A percentile compares a stretch with the other conserved stretches of the same genome.
Conservation (phyloP, 1,140 invertebrate species). For the Cydia amplana region DNA sequence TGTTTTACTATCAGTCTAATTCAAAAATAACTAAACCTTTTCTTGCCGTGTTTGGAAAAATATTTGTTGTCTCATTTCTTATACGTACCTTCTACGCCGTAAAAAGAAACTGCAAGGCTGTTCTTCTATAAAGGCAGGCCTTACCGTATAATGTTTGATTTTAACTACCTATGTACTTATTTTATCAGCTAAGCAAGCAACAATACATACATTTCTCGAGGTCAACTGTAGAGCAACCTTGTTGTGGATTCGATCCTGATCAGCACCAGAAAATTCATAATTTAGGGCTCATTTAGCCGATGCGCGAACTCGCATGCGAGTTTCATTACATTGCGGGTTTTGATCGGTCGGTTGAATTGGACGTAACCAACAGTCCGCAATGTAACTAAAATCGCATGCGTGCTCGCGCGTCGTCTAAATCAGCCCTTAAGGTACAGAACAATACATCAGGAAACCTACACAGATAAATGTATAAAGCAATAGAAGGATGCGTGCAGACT, state of each 20-base stretch:
- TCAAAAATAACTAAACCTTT: too few species aligned
- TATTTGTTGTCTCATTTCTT: too few species aligned
- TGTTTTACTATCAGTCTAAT: too few species aligned
- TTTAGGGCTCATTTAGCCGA: background rate
- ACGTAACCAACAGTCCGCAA: too few species aligned
- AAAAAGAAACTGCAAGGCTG: background rate
- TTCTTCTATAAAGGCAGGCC: background rate
- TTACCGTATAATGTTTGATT: background rate
- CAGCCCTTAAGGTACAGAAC: background rate
- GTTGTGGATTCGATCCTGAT: constrained; percentile 17
- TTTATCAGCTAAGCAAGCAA: background rate
- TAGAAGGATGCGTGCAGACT: too few species aligned
- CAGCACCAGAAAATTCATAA: constrained; percentile 30
- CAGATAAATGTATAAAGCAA: background rate
- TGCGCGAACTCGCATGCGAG: too few species aligned
- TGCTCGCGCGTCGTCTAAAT: too few species aligned
- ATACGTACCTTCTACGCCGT: background rate
- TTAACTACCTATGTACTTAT: background rate
- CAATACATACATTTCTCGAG: constrained; percentile 15
- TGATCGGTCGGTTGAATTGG: too few species aligned
- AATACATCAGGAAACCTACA: background rate
- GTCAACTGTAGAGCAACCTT: constrained; percentile 1
- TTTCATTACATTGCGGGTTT: too few species aligned
- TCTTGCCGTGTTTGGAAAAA: too few species aligned
- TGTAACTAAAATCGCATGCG: too few species aligned